Evolutionary conservation across 2,888 invertebrate species (phyloP).

Genomic region (Hoplodrina ambigua): DNA sequence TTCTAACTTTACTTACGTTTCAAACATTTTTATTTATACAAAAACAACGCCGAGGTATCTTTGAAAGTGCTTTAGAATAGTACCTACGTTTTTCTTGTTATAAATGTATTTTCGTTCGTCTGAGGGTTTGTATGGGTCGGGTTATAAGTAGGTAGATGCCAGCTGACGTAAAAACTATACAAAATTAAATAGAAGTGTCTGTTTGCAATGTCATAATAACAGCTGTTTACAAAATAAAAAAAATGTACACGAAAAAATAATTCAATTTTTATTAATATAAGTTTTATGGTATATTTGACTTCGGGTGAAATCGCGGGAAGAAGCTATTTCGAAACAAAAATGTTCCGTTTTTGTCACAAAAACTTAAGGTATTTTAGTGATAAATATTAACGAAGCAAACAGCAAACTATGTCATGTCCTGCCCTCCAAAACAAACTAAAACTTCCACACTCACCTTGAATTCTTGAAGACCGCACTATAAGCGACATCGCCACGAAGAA

Average conservation of each 20-base stretch:
- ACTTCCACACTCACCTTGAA: slow-evolving; percentile 49
- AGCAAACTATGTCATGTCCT: slow-evolving; percentile 31
- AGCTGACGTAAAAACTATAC: slow-evolving; percentile 13
- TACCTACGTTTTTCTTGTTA: slow-evolving; percentile 3
- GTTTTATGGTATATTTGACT: too few species aligned
- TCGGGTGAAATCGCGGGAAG: too few species aligned
- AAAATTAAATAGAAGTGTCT: too few species aligned
- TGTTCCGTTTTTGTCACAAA: slow-evolving; percentile 11
- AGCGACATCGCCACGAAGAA: slow-evolving; percentile 35
- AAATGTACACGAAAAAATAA: too few species aligned
- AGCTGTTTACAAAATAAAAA: too few species aligned
- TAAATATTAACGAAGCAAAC: slow-evolving; percentile 33
- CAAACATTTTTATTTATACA: slow-evolving; percentile 18
- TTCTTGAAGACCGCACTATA: slow-evolving; percentile 34
- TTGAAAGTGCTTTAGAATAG: slow-evolving; percentile 11
- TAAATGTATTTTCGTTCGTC: slow-evolving; percentile 11
- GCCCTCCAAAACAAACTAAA: slow-evolving; percentile 36
- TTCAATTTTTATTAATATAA: too few species aligned
- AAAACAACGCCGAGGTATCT: slow-evolving; percentile 19
- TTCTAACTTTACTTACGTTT: slow-evolving; percentile 8
- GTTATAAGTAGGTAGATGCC: slow-evolving; percentile 22
- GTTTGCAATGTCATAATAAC: too few species aligned
- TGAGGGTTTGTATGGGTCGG: slow-evolving; percentile 8
- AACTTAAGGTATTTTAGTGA: neutral
- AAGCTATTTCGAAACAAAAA: slow-evolving; percentile 16